Evolutionary conservation across 2,888 invertebrate genomes (phyloP), one percentile per base, ranked within the genome.

Genomic region (Teinopalpus imperialis): DNA sequence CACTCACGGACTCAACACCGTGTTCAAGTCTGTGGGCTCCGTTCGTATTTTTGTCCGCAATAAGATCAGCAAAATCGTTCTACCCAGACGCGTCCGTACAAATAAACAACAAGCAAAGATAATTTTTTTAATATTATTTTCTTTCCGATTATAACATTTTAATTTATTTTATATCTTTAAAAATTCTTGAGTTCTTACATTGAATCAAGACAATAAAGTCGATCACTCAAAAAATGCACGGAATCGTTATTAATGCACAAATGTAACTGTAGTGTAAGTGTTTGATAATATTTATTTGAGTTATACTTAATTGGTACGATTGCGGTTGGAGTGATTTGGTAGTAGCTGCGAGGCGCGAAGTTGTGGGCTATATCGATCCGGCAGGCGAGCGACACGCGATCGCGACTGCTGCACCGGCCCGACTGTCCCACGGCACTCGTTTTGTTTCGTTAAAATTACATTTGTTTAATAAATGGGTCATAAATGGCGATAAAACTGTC

Each of bases 301-400:
- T 35, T 12, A 12, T 12, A n/a, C 34, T 26, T 10, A 6, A 42
- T 41, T 9, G 32, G 27, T 13, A 16, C 48, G 59, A 61, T 59
- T 59, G 61, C 57, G 66, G 64, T 53, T 60, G 63, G 62, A 63
- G 54, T 61, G 23, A 35, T 26, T 27, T 45, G 32, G 40, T 62
- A 59, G 64, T 57, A 67, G 69, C 66, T 57, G 67, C 67, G 64
- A 74, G 74, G 73, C 76, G 79, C 74, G 69, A 82, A 78, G 67
- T 77, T 76, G 73, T 80, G 75, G 73, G 74, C 69, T 68, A 72
- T 85, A 86, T 86, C 81, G 86, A 86, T 83, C 81, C 72, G 55
- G 61, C 63, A 59, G 65, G 66, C 66, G 57, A 66, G 66, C 66
- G 73, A 75, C 87, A 85, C 86, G 87, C 86, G 80, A 83, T 69